Conservation (phyloP, 2,797 vertebrate genomes). For the Poeciliopsis turneri region DNA sequence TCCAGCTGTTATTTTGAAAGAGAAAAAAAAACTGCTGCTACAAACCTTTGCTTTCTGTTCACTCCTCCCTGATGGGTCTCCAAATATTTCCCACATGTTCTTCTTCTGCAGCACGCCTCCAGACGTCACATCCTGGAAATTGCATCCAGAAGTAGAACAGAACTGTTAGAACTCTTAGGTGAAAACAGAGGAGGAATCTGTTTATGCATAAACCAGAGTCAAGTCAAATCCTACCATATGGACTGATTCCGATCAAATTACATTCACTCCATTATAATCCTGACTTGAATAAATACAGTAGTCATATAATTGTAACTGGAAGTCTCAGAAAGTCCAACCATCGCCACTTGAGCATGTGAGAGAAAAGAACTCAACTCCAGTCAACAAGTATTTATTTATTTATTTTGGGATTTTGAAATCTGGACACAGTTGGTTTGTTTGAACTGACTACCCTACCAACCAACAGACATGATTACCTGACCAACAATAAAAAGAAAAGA, state of each 20-base stretch:
- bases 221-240: not conserved
- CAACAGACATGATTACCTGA: not conserved
- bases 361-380: not conserved
- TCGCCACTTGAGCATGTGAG: not conserved
- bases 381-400: not conserved
- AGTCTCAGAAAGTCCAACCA: not conserved
- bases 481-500: not conserved
- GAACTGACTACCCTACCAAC: not conserved
- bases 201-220: not conserved
- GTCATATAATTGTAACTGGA: not conserved
- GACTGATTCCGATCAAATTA: not conserved
- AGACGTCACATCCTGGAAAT: constrained; percentile 86
- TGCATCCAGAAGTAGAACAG: not conserved
- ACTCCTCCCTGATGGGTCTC: constrained; percentile 54
- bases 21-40: not conserved
- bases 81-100: constrained; percentile 92
- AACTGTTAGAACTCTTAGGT: not conserved
- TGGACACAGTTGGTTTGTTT: not conserved
- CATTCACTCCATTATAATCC: not conserved
- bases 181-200: not conserved
- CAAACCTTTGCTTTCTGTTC: constrained; percentile 59
- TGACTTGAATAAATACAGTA: not conserved
- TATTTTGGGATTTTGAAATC: not conserved
- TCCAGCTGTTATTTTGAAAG: not conserved
- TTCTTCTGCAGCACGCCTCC: constrained; percentile 93